phyloP scores from a whole-genome alignment of 2,113 vertebrate species.

The Diphyllodes magnificus region DNA sequence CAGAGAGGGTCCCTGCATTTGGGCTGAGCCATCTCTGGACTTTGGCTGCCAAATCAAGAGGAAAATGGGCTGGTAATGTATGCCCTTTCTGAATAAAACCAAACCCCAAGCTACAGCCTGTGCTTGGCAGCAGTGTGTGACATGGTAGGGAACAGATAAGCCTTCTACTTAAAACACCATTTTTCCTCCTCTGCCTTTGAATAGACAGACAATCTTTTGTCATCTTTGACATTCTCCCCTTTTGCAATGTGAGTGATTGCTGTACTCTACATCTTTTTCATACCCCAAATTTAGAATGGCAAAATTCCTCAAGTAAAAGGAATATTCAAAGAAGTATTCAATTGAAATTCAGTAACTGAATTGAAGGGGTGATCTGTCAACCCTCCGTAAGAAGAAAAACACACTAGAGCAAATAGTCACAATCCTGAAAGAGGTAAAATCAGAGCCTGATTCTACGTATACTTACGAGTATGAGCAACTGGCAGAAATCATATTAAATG shows the following conservation, averaged over 20 bases:
- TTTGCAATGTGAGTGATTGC: not conserved
- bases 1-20: not conserved
- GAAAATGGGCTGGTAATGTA: not conserved
- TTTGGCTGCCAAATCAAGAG: not conserved
- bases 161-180: not conserved
- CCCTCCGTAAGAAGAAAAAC: not conserved
- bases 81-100: not conserved
- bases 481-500: not conserved
- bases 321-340: not conserved
- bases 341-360: not conserved
- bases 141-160: not conserved
- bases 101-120: not conserved
- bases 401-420: not conserved
- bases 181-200: not conserved
- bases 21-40: not conserved
- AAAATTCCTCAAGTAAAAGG: not conserved
- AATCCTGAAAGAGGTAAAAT: not conserved
- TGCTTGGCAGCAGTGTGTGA: fast-evolving
- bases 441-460: not conserved
- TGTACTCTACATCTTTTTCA: not conserved
- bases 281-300: not conserved
- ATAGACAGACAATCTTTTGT: not conserved
- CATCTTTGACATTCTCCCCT: not conserved
- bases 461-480: not conserved
- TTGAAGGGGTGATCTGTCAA: not conserved